Evolutionary conservation across 2,113 vertebrate species (phyloP), one percentile per base, ranked within the genome.

Genomic region (Psophia crepitans): DNA sequence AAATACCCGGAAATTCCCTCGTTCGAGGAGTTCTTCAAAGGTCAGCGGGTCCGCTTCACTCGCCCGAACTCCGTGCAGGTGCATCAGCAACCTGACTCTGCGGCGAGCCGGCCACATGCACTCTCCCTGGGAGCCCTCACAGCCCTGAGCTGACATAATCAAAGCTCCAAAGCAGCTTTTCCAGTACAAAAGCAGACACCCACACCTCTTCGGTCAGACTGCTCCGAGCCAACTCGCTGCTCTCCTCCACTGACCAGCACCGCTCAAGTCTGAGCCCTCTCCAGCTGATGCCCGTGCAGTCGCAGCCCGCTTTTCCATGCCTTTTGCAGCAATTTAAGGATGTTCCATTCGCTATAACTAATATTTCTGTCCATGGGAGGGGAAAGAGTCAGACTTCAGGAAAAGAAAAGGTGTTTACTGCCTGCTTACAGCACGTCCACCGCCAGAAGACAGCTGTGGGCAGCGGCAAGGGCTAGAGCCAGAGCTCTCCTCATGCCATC

Each of bases 31-130:
- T 28, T 74, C 16, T 44, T 37, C n/a, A 11, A 28, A 26, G 0
- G 2, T 46, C 41, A 61, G 39, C 26, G 60, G 46, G 32, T 51
- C 46, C 0, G 5, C 24, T 33, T 46, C 66, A 11, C 46, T 8
- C 9, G 30, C 66, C 60, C 30, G 12, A 46, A 7, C 58, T 39
- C 28, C 13, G 6, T 22, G 69, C 56, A 11, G 32, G 44, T 19
- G 15, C 27, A 15, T 13, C 51, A 7, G n/a, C 63, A 23, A 16
- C 2, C 39, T 12, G n/a, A 5, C 2, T 8, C 26, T 8, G 24
- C 61, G 24, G 33, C 26, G 32, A 33, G 19, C 21, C 7, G 6
- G 7, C 17, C 3, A 33, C n/a, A 1, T 1, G 35, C 1, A 3
- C 23, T 63, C 41, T 71, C 33, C 43, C 28, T n/a, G 21, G 24